These are phyloP conservation scores for Todus mexicanus DNA, from an alignment of 2,797 vertebrate species.

Conservation along the genomic window DNA sequence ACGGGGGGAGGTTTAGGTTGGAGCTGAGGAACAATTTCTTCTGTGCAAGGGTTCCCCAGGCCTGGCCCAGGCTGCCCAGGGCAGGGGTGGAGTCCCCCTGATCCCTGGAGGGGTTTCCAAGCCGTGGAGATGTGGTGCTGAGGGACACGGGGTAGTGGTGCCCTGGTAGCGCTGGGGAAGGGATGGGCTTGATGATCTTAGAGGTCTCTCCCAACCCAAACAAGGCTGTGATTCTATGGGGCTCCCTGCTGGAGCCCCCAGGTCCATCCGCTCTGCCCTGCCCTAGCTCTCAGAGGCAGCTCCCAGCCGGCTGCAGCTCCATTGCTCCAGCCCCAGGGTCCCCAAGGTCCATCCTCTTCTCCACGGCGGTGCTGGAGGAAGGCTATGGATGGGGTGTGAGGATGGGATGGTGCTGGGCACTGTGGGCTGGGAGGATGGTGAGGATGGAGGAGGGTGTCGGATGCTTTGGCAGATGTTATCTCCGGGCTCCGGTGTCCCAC, in stretches of 20 bases:
- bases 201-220: not conserved
- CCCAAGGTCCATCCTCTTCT: no score
- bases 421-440: not conserved
- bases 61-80: no score
- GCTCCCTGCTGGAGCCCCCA: no score
- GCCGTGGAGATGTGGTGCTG: not conserved
- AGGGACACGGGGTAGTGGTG: not conserved
- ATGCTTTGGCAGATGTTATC: not conserved
- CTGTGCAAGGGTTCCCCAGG: no score
- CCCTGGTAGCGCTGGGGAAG: not conserved
- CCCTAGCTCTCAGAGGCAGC: no score
- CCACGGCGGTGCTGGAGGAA: not conserved
- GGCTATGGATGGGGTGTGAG: not conserved
- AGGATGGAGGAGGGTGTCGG: not conserved
- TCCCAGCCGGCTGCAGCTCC: no score
- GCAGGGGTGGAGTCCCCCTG: not conserved
- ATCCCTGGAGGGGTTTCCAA: not conserved
- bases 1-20: not conserved
- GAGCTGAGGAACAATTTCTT: not conserved
- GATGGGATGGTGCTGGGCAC: not conserved
- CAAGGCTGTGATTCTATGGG: no score
- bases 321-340: no score
- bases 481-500: rapidly evolving
- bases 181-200: not conserved
- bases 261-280: no score